phyloP scores from a whole-genome alignment of 2,888 invertebrate genomes.

The Drosophila helvetica region DNA sequence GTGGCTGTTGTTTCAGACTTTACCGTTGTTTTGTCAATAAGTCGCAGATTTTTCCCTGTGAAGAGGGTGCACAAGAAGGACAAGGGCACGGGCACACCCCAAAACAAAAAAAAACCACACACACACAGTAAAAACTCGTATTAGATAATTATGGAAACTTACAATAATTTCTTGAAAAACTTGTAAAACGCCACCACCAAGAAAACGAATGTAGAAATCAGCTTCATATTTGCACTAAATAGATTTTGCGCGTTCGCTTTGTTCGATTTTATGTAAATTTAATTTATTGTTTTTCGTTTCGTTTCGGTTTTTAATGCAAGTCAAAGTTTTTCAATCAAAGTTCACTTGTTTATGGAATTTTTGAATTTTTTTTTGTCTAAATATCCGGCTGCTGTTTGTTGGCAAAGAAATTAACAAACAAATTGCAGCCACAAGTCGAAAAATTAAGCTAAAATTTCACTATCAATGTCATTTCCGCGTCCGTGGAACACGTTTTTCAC shows the following conservation, averaged over 20 bases:
- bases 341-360: conserved; percentile 11
- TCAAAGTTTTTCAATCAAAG: conserved; percentile 5
- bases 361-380: conserved; percentile 2
- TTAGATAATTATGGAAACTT: conserved; percentile 50
- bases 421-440: conserved; percentile 4
- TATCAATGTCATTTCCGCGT: conserved; percentile 78
- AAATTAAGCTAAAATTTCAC: conserved; percentile 61
- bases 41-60: conserved; percentile 7
- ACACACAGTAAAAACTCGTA: conserved; percentile 5
- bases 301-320: not conserved
- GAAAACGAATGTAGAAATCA: conserved; percentile 68
- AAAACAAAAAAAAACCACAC: conserved; percentile 9
- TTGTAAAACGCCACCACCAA: conserved; percentile 71
- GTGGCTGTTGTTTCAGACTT: not conserved
- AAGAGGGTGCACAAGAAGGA: conserved; percentile 9
- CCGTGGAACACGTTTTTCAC: conserved; percentile 70
- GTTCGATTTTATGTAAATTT: conserved; percentile 13
- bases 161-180: conserved; percentile 69
- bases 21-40: conserved; percentile 44
- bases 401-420: conserved; percentile 28
- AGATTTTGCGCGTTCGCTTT: not conserved
- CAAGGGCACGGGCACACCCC: conserved; percentile 20
- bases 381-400: not conserved
- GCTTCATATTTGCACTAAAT: conserved; percentile 59
- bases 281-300: not conserved